Percentiles rank a stretch among this genome's conserved stretches.
Evolutionary conservation across 2,797 vertebrate species (phyloP).

Genomic region (Ctenopoma multispine): DNA sequence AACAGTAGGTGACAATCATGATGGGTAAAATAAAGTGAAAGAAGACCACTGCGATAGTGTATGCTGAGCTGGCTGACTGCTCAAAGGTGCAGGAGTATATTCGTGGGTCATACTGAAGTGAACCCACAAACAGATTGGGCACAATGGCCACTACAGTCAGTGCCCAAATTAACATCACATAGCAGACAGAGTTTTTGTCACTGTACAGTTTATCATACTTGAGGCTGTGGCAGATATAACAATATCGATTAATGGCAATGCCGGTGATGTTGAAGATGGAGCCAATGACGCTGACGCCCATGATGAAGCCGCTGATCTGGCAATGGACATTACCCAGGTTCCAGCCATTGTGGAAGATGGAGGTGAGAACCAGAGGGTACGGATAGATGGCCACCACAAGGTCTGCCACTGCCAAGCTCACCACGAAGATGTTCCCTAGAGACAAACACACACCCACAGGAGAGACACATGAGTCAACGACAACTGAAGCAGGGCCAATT

Average conservation of each 20-base stretch:
- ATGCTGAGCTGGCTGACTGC: conserved; percentile 91
- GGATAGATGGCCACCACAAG: conserved; percentile 96
- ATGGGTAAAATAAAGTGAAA: conserved; percentile 92
- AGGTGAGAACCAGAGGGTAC: conserved; percentile 93
- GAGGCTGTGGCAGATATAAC: conserved; percentile 97
- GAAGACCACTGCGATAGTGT: conserved; percentile 95
- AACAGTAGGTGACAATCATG: conserved; percentile 90
- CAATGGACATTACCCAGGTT: conserved; percentile 93
- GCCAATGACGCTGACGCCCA: conserved; percentile 96
- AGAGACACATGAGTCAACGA: conserved; percentile 40
- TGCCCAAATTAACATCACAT: conserved; percentile 92
- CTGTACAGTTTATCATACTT: conserved; percentile 95
- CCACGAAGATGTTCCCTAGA: conserved; percentile 96
- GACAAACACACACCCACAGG: conserved; percentile 57
- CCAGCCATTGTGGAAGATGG: conserved; percentile 95
- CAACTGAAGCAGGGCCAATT: conserved; percentile 22
- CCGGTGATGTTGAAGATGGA: conserved; percentile 98
- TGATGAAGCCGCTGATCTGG: conserved; percentile 96
- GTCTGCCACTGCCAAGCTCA: conserved; percentile 96
- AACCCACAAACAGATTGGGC: conserved; percentile 93
- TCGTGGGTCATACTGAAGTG: conserved; percentile 92
- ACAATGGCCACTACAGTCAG: conserved; percentile 92
- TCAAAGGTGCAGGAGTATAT: conserved; percentile 96
- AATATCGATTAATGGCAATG: conserved; percentile 97
- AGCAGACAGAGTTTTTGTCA: conserved; percentile 92